Percentiles rank a stretch among this genome's conserved stretches.
These are phyloP conservation scores for Atractosteus spatula DNA, from an alignment of 2,113 vertebrate species.

Conservation along the genomic window DNA sequence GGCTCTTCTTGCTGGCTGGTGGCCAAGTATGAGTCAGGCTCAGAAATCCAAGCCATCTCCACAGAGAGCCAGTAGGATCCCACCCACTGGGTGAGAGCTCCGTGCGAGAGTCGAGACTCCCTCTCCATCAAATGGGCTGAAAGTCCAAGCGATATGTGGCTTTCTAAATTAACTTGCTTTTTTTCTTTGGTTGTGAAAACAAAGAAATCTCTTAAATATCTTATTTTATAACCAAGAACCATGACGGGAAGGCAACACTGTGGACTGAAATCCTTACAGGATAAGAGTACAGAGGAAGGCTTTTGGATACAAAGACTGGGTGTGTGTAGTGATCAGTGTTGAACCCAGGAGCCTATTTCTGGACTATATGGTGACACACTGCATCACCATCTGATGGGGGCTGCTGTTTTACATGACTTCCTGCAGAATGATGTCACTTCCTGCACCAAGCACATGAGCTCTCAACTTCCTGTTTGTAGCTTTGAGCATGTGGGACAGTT, in stretches of 20 bases:
- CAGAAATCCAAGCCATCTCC: neutral
- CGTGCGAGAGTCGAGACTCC: neutral
- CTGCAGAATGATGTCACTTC: conserved; percentile 70
- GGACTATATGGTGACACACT: conserved; percentile 52
- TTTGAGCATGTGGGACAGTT: conserved; percentile 65
- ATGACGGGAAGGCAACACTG: conserved; percentile 12
- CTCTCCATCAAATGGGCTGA: neutral
- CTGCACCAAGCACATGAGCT: conserved; percentile 66
- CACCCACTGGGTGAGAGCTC: conserved; percentile 6
- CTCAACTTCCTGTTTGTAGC: conserved; percentile 71
- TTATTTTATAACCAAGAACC: conserved; percentile 16
- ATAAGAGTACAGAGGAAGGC: conserved; percentile 14
- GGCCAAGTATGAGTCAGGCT: conserved; percentile 6
- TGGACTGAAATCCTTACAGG: conserved; percentile 19
- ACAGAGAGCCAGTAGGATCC: neutral
- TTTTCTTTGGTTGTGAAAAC: conserved; percentile 15
- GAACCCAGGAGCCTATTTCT: conserved; percentile 27
- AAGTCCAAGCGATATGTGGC: neutral
- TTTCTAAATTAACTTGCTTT: neutral
- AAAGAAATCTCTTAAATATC: conserved; percentile 6
- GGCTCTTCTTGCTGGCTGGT: neutral
- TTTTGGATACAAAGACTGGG: conserved; percentile 20
- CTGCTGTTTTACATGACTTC: conserved; percentile 66
- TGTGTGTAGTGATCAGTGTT: conserved; percentile 3
- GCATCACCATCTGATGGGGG: conserved; percentile 49